Conservation (phyloP, 1,140 invertebrate species). For the Drosophila gunungcola region DNA sequence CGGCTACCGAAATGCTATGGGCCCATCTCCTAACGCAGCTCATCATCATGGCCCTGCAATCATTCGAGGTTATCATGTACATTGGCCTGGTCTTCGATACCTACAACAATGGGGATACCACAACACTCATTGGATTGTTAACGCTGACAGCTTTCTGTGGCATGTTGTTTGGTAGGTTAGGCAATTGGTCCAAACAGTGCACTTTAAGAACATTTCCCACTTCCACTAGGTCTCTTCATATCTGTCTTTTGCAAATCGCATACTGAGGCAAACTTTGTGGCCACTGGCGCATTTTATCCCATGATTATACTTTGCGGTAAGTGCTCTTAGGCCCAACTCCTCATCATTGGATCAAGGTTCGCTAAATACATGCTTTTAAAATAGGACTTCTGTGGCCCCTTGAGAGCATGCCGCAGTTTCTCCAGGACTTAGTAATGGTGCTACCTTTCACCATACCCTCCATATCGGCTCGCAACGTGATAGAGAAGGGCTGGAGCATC, state of each 20-base stretch:
- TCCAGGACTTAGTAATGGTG: conserved; percentile 86
- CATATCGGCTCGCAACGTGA: conserved; percentile 87
- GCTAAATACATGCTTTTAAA: no score
- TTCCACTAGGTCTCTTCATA: conserved; percentile 87
- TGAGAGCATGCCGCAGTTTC: conserved; percentile 89
- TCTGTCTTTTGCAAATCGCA: conserved; percentile 92
- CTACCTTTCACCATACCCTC: conserved; percentile 90
- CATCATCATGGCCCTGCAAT: conserved; percentile 90
- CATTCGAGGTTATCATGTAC: conserved; percentile 87
- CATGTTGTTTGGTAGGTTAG: conserved; percentile 88
- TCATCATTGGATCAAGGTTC: no score
- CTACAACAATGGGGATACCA: conserved; percentile 87
- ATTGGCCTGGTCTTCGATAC: conserved; percentile 87
- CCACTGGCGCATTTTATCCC: conserved; percentile 94
- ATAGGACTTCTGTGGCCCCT: conserved; percentile 95
- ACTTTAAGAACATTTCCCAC: neutral
- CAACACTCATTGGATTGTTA: conserved; percentile 86
- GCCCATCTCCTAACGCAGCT: conserved; percentile 92
- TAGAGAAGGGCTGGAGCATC: conserved; percentile 87
- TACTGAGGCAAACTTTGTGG: conserved; percentile 92
- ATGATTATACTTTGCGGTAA: conserved; percentile 93
- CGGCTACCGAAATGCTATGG: conserved; percentile 88
- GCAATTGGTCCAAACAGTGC: neutral
- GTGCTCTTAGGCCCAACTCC: conserved; percentile 47
- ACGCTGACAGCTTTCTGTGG: conserved; percentile 88